Base-by-base conservation (phyloP, 2,888 invertebrate genomes). In the Nemurella pictetii region DNA sequence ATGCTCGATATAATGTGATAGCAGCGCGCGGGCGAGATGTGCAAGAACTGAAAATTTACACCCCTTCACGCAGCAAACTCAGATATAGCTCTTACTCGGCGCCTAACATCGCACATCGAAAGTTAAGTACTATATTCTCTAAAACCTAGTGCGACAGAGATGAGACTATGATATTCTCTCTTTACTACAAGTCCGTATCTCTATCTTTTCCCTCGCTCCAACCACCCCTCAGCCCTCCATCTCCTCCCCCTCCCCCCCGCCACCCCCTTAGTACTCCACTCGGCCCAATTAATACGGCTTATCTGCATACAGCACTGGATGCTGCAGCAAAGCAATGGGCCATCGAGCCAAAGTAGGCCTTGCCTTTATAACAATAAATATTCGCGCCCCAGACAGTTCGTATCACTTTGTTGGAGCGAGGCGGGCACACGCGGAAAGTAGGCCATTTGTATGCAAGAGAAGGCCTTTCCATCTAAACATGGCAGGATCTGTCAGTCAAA, bases 401-500 rank as follows among this genome's bases (percentile, higher is more conserved):
- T 86, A 86, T 86, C 86, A 86, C 86, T 86, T 85, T 85, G 86
- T 83, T 84, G 84, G 83, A 80, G 80, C 81, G 85, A 83, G 36
- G 80, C 80, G 35, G n/a, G 88, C 88, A 88, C 88, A 88, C 88
- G 88, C 88, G 88, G 88, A 89, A 90, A 90, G 89, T 90, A 90
- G 90, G 90, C 90, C 88, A 90, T 90, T 90, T 89, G 89, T 90
- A 90, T 90, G 90, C 90, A 90, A 89, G 89, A 88, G 89, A 88
- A 89, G 89, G 89, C 89, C 89, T 90, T 87, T 90, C 90, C 90
- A 89, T 90, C 90, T 90, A 89, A 89, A 89, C 90, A 89, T 89
- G 90, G 89, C 90, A 89, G 90, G 90, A 90, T 90, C 90, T 90
- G 90, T 90, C 90, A 90, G 89, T 90, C 90, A 90, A 87, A 90